These are phyloP conservation scores for Zoanthus sansibaricus DNA, from an alignment of 92 coral and sea anemone species.

Conservation along the genomic window DNA sequence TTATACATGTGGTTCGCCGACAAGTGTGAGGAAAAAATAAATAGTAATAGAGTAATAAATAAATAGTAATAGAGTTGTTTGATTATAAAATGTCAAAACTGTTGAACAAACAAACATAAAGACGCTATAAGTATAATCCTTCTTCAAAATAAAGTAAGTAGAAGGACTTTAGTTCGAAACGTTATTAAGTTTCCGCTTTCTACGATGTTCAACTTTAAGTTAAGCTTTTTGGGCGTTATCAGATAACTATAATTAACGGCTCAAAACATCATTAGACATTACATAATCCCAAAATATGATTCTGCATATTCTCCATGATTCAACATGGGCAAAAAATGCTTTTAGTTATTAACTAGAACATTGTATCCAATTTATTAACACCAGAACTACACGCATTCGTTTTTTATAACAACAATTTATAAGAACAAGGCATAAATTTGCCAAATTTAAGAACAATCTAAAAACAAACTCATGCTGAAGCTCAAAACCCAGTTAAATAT, in stretches of 20 bases:
- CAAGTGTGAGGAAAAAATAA: no score
- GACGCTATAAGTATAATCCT: background rate
- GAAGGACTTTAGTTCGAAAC: background rate
- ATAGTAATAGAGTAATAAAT: no score
- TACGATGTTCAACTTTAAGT: background rate
- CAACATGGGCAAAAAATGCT: background rate
- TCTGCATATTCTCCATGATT: background rate
- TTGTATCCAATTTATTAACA: no score
- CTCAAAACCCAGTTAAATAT: background rate
- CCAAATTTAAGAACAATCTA: no score
- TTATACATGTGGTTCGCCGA: no score
- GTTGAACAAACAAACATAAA: background rate
- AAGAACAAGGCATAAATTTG: no score
- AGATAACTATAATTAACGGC: background rate
- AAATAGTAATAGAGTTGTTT: no score
- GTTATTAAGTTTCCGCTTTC: background rate
- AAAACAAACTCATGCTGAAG: background rate
- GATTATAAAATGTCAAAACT: no score
- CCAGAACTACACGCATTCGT: no score
- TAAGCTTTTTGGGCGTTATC: background rate
- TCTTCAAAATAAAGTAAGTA: background rate
- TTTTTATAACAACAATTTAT: no score
- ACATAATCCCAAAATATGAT: background rate
- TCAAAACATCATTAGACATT: background rate
- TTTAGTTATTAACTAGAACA: no score